These are phyloP conservation scores for Idaea dimidiata DNA, from an alignment of 2,888 invertebrate genomes.

Conservation along the genomic window DNA sequence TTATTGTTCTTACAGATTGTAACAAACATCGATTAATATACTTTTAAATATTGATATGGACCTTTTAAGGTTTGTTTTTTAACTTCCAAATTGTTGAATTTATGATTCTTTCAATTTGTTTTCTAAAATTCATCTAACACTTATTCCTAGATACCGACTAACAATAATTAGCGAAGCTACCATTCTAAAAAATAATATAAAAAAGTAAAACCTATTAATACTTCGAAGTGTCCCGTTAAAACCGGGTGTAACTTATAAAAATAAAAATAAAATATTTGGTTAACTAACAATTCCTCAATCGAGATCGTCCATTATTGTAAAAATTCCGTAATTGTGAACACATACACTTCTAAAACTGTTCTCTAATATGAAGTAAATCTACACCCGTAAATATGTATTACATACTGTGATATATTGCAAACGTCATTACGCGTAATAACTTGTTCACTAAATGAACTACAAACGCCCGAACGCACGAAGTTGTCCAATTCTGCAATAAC, in stretches of 20 bases:
- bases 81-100: conserved; percentile 57
- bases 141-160: conserved; percentile 62
- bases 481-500: conserved; percentile 2
- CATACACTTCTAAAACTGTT: conserved; percentile 61
- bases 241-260: conserved; percentile 60
- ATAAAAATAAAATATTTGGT: conserved; percentile 67
- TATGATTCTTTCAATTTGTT: conserved; percentile 52
- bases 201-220: conserved; percentile 70
- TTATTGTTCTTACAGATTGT: conserved; percentile 76
- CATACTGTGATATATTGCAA: conserved; percentile 49
- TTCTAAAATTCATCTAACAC: conserved; percentile 57
- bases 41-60: conserved; percentile 79
- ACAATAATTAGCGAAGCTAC: conserved; percentile 60
- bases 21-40: conserved; percentile 75
- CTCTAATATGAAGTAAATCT: conserved; percentile 70
- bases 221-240: conserved; percentile 72
- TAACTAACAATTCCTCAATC: conserved; percentile 60
- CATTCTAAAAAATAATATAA: conserved; percentile 44
- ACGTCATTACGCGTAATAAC: conserved; percentile 22
- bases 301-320: conserved; percentile 59
- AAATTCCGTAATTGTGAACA: conserved; percentile 69
- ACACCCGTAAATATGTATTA: conserved; percentile 73
- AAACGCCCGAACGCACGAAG: conserved; percentile 5
- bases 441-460: conserved; percentile 5
- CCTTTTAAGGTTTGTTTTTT: conserved; percentile 66